Evolutionary conservation across 2,797 vertebrate genomes (phyloP), one percentile per base, ranked within the genome.

Genomic region (Taenioides sp.): DNA sequence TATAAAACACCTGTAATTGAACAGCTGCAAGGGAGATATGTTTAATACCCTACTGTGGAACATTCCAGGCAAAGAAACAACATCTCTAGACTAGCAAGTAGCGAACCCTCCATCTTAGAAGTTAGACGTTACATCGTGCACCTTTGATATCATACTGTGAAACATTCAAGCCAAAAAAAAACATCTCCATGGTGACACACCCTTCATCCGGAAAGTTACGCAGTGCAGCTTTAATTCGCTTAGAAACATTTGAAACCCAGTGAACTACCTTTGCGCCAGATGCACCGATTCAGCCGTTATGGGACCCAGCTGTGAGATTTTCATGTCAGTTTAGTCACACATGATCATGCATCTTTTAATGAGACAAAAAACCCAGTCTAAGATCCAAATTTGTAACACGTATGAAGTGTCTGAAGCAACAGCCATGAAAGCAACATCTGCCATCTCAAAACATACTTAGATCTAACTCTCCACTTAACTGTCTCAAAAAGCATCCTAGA

Each of bases 401-500:
- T 27, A 65, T 65, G 63, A 65, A 49, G 63, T 5, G 9, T 47
- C 14, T 65, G 63, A 47, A 65, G n/a, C 74, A 61, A 50, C 14
- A 12, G 16, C 43, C 52, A 52, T 60, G 66, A 76, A 73, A 67
- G 71, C 2, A 22, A 31, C 62, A 18, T 69, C 69, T 71, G 66
- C 59, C 52, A 57, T 65, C 67, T 47, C 47, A 47, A 40, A 43
- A 73, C 70, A 63, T 58, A 57, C 63, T 52, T 10, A 62, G 27
- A 70, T 31, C 34, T 22, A 28, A 57, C 28, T 2, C 6, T 3
- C 37, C 22, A 10, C 61, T 63, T 16, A 20, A 34, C 5, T 5
- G 31, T 22, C 61, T 22, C 20, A 0, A 23, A 12, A 22, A 61
- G 6, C 6, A 43, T 64, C 62, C 23, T 43, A 2, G 62, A n/a